Conservation (phyloP, 2,797 vertebrate species). For the Odontamblyopus lacepedii region DNA sequence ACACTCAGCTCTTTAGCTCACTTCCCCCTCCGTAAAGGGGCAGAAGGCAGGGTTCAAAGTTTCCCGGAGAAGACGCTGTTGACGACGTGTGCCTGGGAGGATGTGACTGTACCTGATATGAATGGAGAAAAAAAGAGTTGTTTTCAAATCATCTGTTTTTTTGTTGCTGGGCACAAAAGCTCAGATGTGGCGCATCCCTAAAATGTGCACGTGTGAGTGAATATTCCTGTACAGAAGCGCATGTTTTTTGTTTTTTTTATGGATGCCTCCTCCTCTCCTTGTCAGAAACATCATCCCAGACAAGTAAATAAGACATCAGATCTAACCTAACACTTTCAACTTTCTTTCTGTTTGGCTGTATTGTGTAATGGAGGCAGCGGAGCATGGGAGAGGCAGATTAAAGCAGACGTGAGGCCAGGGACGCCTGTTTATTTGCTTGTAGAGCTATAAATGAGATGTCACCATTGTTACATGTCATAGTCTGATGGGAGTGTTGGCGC, state of each 20-base stretch:
- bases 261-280: conserved; percentile 19
- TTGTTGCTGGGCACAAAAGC: conserved; percentile 31
- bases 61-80: conserved; percentile 50
- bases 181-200: conserved; percentile 32
- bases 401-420: conserved; percentile 62
- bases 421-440: conserved; percentile 81
- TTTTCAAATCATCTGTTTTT: conserved; percentile 50
- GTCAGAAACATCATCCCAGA: conserved; percentile 19
- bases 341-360: conserved; percentile 34
- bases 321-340: conserved; percentile 56
- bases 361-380: conserved; percentile 44
- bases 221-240: conserved; percentile 28
- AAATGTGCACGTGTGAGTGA: conserved; percentile 27
- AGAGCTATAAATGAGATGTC: conserved; percentile 81
- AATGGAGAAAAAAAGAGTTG: conserved; percentile 49
- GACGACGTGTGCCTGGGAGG: conserved; percentile 64
- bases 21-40: conserved; percentile 27
- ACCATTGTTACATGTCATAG: conserved; percentile 75
- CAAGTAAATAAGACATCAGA: conserved; percentile 67
- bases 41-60: conserved; percentile 69
- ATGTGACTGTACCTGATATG: conserved; percentile 24
- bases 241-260: conserved; percentile 31
- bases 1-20: conserved; percentile 47
- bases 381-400: conserved; percentile 73
- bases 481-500: conserved; percentile 52